Base-by-base conservation (phyloP, 2,888 invertebrate species). In the Neelides folsomi region DNA sequence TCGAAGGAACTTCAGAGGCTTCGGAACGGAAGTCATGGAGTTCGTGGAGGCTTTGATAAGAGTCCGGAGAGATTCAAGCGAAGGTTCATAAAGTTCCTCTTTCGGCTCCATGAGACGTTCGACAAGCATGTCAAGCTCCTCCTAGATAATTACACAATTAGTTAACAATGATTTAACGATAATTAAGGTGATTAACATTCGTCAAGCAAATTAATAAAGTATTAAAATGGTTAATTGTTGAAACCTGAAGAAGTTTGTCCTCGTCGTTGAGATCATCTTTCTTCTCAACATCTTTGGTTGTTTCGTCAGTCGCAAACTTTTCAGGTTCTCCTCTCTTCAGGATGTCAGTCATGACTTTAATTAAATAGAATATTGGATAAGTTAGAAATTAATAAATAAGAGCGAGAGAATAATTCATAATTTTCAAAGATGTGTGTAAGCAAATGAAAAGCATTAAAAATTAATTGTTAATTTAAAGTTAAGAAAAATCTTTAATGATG, bases 1-100 rank as follows among this genome's bases (percentile, higher is more conserved):
- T 47, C 92, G 79, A 71, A 98, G 78, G 69, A 95, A 97, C 71
- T 98, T 98, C 53, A 98, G 71, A 0, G 98, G 98, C 71, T 98
- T 98, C 0, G 98, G 98, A 5, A 99, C 98, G 51, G 95, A 94
- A 1, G 98, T 98, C 97, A 99, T 98, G 1, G 95, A 97, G 1
- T 95, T 95, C 1, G 98, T 99, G 0, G 97, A 94, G 1, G 93
- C 90, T 54, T 90, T 78, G 59, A 98, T 98, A 56, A 89, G 78
- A 63, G 82, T 82, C 53, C 90, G 80, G 68, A 99, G 74, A 72
- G 84, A 84, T 70, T 95, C 90, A 60, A 98, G 72, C 0, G 95
- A 85, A 50, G 85, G 79, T 49, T 80, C 76, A 70, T 93, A 86
- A 35, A 56, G 46, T 13, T 46, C 54, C 5, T 52, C 41, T 20